These are phyloP conservation scores for Cirrhinus mrigala DNA, from an alignment of 2,797 vertebrate genomes.

Conservation along the genomic window DNA sequence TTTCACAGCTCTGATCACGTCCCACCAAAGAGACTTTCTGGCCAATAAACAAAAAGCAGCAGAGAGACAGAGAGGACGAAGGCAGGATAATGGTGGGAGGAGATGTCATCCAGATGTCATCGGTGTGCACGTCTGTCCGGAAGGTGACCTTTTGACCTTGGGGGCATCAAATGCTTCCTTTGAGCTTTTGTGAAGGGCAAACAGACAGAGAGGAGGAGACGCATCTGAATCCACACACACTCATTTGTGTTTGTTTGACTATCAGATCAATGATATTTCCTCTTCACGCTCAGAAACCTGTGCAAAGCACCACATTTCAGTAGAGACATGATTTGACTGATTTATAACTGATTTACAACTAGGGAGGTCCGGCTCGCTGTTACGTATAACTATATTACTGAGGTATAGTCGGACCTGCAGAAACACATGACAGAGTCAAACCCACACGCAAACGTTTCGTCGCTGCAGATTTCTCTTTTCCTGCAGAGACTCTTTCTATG, in stretches of 20 bases:
- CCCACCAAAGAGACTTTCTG: background rate
- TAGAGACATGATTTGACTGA: too few species aligned
- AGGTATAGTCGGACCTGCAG: background rate
- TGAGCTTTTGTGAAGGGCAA: background rate
- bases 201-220: background rate
- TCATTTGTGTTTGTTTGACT: too few species aligned
- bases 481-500: background rate
- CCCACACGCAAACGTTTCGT: background rate
- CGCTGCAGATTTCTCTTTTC: background rate
- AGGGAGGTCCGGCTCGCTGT: background rate
- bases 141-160: slow-evolving; percentile 31
- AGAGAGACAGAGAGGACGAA: background rate
- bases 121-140: background rate
- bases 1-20: slow-evolving; percentile 41
- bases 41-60: slow-evolving; percentile 20
- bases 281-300: too few species aligned
- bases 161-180: too few species aligned
- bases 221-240: background rate
- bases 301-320: too few species aligned
- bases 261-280: too few species aligned
- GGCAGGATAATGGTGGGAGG: background rate
- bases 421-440: background rate
- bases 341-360: background rate
- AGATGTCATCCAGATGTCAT: background rate
- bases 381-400: background rate